Conservation (phyloP, 2,113 vertebrate genomes). For the Arizona elegans region DNA sequence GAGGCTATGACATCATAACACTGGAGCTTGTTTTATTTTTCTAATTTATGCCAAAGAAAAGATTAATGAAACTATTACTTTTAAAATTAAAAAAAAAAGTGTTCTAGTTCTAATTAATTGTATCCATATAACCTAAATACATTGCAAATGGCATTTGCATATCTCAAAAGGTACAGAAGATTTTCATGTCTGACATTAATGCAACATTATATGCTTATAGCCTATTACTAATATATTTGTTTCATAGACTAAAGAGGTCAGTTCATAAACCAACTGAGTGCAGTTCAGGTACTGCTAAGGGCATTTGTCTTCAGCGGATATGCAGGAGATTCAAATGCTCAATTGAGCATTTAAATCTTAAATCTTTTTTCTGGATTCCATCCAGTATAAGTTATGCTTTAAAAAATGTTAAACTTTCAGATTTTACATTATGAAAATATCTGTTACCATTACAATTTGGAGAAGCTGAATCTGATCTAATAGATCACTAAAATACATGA, state of each 20-base stretch:
- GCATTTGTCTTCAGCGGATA: not conserved
- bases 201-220: not conserved
- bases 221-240: not conserved
- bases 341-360: not conserved
- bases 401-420: constrained; percentile 27
- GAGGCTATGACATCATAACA: not conserved
- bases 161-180: not conserved
- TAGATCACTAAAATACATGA: constrained; percentile 35
- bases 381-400: not conserved
- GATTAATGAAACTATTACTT: not conserved
- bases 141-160: not conserved
- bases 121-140: not conserved
- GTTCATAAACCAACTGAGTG: not conserved
- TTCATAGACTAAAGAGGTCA: not conserved
- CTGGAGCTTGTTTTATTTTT: not conserved
- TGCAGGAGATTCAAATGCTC: not conserved
- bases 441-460: constrained; percentile 38
- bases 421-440: constrained; percentile 44
- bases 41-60: not conserved
- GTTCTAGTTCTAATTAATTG: not conserved
- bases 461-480: constrained; percentile 37
- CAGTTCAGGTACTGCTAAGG: not conserved
- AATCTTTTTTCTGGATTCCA: not conserved
- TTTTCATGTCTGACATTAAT: constrained; percentile 1
- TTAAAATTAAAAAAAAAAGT: not conserved